Percentiles rank a stretch among this genome's conserved stretches.
These are phyloP conservation scores for Panagrolaimus sp. DNA, from an alignment of 1,140 invertebrate genomes.

Conservation along the genomic window DNA sequence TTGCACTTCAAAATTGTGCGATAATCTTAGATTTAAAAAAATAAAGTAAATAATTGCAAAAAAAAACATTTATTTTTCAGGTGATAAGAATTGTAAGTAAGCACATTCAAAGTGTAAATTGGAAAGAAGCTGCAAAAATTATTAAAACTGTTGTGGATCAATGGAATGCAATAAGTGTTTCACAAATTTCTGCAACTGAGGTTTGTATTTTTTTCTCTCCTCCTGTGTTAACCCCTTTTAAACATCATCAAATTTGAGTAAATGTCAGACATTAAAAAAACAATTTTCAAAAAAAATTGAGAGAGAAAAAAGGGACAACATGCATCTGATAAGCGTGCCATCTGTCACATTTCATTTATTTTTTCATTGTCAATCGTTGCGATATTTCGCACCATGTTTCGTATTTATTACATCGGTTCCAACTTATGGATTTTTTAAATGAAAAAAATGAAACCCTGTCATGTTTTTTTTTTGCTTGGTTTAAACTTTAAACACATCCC, in stretches of 20 bases:
- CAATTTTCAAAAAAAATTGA: too few species aligned
- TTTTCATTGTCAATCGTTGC: slow-evolving; percentile 3
- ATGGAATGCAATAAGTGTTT: slow-evolving; percentile 69
- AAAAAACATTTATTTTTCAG: slow-evolving; percentile 26
- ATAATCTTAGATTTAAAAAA: slow-evolving; percentile 12
- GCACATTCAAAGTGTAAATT: slow-evolving; percentile 66
- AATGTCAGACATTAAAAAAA: too few species aligned
- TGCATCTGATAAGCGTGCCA: slow-evolving; percentile 18
- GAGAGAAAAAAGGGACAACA: not conserved
- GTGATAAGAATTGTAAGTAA: slow-evolving; percentile 74
- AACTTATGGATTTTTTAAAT: not conserved
- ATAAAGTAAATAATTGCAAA: too few species aligned
- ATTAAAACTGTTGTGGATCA: slow-evolving; percentile 89
- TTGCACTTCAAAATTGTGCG: not conserved
- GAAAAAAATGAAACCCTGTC: not conserved
- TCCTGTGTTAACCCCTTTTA: not conserved
- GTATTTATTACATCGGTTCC: not conserved
- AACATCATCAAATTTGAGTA: too few species aligned
- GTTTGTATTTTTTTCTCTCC: slow-evolving; percentile 28
- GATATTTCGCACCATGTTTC: slow-evolving; percentile 5
- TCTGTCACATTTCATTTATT: slow-evolving; percentile 13
- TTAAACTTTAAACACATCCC: not conserved
- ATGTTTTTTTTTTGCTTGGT: not conserved
- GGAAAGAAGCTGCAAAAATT: slow-evolving; percentile 92
- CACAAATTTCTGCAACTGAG: slow-evolving; percentile 28